Evolutionary conservation across 35 echinoderm and acorn worm genomes (phyloP), one percentile per base, ranked within the genome.

Genomic region (Lytechinus pictus): DNA sequence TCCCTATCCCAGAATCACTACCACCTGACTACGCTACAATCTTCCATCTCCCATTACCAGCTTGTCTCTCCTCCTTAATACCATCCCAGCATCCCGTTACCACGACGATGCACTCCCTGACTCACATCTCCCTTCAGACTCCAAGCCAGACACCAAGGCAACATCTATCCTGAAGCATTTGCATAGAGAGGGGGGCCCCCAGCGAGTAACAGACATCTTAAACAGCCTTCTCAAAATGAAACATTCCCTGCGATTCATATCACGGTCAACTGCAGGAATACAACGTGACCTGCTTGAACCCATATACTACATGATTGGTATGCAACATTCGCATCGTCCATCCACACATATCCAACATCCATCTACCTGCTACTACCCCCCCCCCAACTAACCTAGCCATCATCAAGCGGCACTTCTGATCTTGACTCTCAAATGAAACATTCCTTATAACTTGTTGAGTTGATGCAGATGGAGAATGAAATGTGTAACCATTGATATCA

Each of bases 51-150:
- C 61, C 14, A 4, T 71, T 71, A 71, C 61, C 61, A 71, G 61
- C 61, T 71, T 71, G 61, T 71, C 61, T 71, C 61, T 71, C 61
- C 61, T 71, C 61, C 24, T 71, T 71, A 71, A 71, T 71, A 13
- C 61, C 61, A 10, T 12, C 87, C 87, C 87, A 12, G 87, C 52
- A 89, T 89, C 87, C 87, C 87, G 87, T 89, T 89, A 53, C 87
- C 87, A 53, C 28, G 87, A 89, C 87, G 87, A 89, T 89, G 87
- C 87, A 89, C 28, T 11, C 24, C 87, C 87, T 89, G 87, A 89
- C 28, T 89, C 87, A 89, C 87, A 33, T 52, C 28, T 89, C 87
- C 87, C 87, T 52, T 53, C 87, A 89, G 87, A 53, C 87, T 19
- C 28, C 87, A 6, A 53, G 28, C 87, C 87, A 89, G 87, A 89